Evolutionary conservation across 2,797 vertebrate species (phyloP).

Genomic region (Petrocephalus sullivani): DNA sequence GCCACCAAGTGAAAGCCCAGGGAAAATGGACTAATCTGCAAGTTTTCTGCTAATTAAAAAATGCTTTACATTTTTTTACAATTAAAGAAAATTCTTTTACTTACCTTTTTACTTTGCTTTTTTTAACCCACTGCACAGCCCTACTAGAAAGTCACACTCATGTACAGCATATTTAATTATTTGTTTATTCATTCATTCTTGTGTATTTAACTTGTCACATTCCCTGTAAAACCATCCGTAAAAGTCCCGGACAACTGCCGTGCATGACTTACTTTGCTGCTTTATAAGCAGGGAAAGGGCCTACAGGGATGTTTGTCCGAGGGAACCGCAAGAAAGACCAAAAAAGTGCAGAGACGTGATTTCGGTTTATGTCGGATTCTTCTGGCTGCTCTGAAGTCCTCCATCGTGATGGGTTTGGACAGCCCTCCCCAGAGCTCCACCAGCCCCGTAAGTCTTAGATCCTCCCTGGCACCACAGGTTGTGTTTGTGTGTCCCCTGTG

Average conservation of each 20-base stretch:
- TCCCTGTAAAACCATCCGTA: background rate
- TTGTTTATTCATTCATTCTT: background rate
- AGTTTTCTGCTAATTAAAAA: background rate
- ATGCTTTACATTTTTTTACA: background rate
- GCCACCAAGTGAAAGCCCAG: background rate
- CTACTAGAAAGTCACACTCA: background rate
- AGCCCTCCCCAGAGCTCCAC: background rate
- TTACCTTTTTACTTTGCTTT: background rate
- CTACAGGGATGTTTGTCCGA: background rate
- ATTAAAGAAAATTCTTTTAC: background rate
- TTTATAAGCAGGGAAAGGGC: background rate
- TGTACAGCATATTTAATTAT: background rate
- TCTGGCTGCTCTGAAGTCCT: background rate
- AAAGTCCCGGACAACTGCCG: background rate
- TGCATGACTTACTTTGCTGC: background rate
- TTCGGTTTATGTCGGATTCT: background rate
- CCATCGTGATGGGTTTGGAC: background rate
- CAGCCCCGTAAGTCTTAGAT: background rate
- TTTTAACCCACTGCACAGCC: background rate
- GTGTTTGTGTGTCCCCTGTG: conserved; percentile 10
- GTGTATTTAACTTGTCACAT: background rate
- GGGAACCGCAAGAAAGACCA: background rate
- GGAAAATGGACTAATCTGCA: background rate
- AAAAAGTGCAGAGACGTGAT: background rate
- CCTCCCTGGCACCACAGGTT: background rate